These are phyloP conservation scores for Oostethus manadensis DNA, from an alignment of 2,113 vertebrate genomes.

Conservation along the genomic window DNA sequence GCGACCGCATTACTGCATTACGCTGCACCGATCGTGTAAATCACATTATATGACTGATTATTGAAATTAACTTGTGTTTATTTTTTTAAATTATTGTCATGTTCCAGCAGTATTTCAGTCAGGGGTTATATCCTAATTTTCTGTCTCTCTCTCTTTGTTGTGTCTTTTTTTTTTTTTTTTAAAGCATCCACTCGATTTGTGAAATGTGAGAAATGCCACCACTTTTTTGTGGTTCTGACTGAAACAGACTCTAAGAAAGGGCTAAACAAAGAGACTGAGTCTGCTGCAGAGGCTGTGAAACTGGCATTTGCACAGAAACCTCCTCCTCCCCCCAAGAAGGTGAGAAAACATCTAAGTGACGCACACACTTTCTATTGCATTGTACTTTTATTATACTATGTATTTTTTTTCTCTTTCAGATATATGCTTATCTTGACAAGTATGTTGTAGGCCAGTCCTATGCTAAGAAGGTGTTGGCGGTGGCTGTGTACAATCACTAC, in stretches of 20 bases:
- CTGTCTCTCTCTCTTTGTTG: background rate
- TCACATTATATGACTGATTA: background rate
- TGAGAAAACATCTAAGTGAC: slow-evolving; percentile 39
- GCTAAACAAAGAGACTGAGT: slow-evolving; percentile 90
- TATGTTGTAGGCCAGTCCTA: slow-evolving; percentile 96
- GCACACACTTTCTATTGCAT: background rate
- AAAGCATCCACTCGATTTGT: slow-evolving; percentile 94
- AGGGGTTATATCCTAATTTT: background rate
- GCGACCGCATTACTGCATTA: too few species aligned
- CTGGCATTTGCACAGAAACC: slow-evolving; percentile 94
- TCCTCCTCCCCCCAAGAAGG: slow-evolving; percentile 95
- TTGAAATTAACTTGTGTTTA: background rate
- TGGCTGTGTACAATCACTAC: slow-evolving; percentile 98
- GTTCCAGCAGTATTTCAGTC: background rate
- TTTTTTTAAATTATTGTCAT: background rate
- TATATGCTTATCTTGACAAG: slow-evolving; percentile 97
- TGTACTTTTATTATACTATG: background rate
- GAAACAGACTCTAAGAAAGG: slow-evolving; percentile 96
- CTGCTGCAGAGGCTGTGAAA: slow-evolving; percentile 90
- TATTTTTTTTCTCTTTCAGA: slow-evolving; percentile 63
- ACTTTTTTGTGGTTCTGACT: slow-evolving; percentile 97
- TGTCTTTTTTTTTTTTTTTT: slow-evolving; percentile 7
- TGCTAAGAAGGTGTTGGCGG: slow-evolving; percentile 96
- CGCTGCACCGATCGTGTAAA: too few species aligned
- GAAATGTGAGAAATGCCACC: slow-evolving; percentile 98